Base-by-base conservation (phyloP, 1,140 invertebrate genomes). In the Drosophila suzukii region DNA sequence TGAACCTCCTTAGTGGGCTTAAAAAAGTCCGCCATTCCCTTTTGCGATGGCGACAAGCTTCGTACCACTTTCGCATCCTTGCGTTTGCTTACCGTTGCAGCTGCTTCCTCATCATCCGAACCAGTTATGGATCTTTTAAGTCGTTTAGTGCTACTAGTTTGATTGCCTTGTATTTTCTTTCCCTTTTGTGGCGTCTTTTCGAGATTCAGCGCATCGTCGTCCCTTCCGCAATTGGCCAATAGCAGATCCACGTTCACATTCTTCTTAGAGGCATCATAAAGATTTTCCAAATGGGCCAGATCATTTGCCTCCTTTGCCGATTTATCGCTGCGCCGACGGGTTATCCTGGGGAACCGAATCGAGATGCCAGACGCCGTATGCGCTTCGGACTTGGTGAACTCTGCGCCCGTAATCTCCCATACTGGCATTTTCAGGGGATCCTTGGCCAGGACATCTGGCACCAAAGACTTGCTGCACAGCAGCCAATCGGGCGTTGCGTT, bases 371-470 rank as follows among this genome's bases (percentile, higher is more conserved):
- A 95, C 3, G 97, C 97, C 5, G 97, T 98, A 86, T 99, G 98
- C 15, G 96, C 94, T 50, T 97, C 96, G 4, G 94, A 93, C 91
- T 97, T 95, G 8, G 96, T 97, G 78, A 98, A 97, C 93, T 99
- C 97, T 0, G 98, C 97, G 0, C 97, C 98, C 3, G 96, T 97
- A 36, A 99, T 97, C 93, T 98, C 97, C 97, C 97, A 98, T 13
- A 98, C 96, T 4, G 97, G 97, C 91, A 97, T 95, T 55, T 95
- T 93, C 92, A 96, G 96, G 0, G 98, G 97, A 93, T 98, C 95
- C 70, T 93, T 94, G 12, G 96, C 96, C 5, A 98, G 94, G 93
- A 98, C 98, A 93, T 98, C 97, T 0, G 98, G 98, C 10, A 97
- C 93, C 93, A 98, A 94, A 0, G 95, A 94, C 90, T 96, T 97